Conservation (phyloP, 1,140 invertebrate genomes). For the Nebria ingens region DNA sequence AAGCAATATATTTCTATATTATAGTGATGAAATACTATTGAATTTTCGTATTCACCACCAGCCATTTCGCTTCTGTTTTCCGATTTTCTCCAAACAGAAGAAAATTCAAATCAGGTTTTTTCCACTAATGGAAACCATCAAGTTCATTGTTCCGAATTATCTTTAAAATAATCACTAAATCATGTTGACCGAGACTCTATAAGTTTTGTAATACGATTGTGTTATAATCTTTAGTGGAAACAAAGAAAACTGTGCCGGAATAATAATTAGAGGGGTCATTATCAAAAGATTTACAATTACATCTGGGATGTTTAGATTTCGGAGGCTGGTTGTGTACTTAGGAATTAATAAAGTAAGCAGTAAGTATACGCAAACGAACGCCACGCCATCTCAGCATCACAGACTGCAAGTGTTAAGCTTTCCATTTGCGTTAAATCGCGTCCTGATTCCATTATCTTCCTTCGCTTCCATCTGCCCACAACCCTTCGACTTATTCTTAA, state of each 20-base stretch:
- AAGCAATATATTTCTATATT: slow-evolving; percentile 11
- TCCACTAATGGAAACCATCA: too few relatives aligned
- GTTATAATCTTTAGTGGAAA: neutral
- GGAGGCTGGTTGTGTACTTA: neutral
- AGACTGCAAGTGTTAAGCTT: slow-evolving; percentile 20
- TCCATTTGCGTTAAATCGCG: slow-evolving; percentile 19
- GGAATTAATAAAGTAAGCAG: neutral
- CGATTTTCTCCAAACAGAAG: too few relatives aligned
- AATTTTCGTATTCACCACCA: neutral
- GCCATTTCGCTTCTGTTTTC: too few relatives aligned
- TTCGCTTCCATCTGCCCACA: too few relatives aligned
- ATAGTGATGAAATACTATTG: neutral
- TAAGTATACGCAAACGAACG: neutral
- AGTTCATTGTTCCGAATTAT: too few relatives aligned
- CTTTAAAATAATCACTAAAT: too few relatives aligned
- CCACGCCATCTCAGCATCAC: too few relatives aligned
- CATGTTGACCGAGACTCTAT: too few relatives aligned
- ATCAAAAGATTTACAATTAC: neutral
- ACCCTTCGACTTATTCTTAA: too few relatives aligned
- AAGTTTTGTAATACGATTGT: neutral
- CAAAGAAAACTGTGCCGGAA: neutral
- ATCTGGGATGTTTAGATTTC: neutral
- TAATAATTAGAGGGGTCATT: neutral
- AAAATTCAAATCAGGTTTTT: too few relatives aligned
- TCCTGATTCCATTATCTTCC: slow-evolving; percentile 20